Evolutionary conservation across 2,888 invertebrate genomes (phyloP).

Genomic region (Erpobdella octoculata): DNA sequence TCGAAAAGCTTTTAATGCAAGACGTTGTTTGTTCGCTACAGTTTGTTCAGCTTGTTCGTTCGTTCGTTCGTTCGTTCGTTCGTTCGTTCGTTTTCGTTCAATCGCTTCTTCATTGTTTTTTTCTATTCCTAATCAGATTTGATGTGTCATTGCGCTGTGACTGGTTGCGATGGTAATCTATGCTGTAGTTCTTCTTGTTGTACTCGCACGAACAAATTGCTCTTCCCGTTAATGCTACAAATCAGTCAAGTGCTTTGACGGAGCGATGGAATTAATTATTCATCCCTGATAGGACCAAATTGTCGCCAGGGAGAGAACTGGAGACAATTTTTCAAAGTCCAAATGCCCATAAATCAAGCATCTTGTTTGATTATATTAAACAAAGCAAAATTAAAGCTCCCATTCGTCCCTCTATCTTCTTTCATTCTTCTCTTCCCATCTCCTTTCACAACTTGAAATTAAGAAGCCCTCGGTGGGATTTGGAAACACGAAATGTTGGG

Average conservation of each 20-base stretch:
- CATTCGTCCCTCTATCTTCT: no score
- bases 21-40: neutral
- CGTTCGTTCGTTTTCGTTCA: neutral
- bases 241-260: slow-evolving; percentile 3
- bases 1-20: neutral
- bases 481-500: no score
- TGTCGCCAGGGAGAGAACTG: neutral
- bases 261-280: neutral
- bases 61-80: neutral
- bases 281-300: slow-evolving; percentile 4
- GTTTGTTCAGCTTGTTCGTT: neutral
- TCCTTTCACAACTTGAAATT: no score
- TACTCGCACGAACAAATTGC: neutral
- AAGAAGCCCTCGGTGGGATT: no score
- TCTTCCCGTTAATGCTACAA: slow-evolving; percentile 1
- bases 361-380: no score
- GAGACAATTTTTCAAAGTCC: neutral
- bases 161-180: no score
- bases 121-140: no score
- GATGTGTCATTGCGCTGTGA: no score
- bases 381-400: no score
- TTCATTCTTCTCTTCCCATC: no score
- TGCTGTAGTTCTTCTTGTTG: neutral
- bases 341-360: no score
- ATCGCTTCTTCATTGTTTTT: no score